A percentile compares a stretch with the other conserved stretches of the same genome.
phyloP scores from a whole-genome alignment of 2,797 vertebrate genomes.

The Siniperca scherzeri region DNA sequence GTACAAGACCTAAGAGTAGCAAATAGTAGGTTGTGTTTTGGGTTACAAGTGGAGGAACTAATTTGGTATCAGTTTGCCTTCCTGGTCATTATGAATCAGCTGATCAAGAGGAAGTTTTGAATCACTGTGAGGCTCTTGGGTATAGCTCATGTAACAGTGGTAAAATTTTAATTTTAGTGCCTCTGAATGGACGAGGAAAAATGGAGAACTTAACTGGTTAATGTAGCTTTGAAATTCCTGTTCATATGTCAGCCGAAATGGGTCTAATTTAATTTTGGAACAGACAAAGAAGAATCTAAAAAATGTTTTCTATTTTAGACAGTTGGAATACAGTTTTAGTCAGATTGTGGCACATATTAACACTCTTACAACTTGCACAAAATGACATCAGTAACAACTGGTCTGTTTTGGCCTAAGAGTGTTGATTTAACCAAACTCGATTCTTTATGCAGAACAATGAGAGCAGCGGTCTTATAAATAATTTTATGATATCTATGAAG shows the following conservation, averaged over 20 bases:
- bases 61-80: slow-evolving; percentile 24
- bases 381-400: slow-evolving; percentile 10
- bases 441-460: slow-evolving; percentile 11
- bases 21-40: neutral
- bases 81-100: neutral
- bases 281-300: neutral
- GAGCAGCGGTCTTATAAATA: slow-evolving; percentile 4
- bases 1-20: neutral
- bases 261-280: slow-evolving; percentile 3
- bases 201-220: neutral
- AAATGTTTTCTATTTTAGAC: slow-evolving; percentile 12
- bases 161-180: neutral
- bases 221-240: slow-evolving; percentile 18
- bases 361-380: slow-evolving; percentile 7
- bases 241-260: slow-evolving; percentile 1
- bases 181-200: neutral
- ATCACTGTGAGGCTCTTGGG: neutral
- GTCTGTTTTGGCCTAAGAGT: slow-evolving; percentile 4
- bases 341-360: slow-evolving; percentile 6
- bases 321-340: slow-evolving; percentile 5
- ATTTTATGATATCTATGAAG: slow-evolving; percentile 1
- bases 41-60: neutral
- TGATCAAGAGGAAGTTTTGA: neutral
- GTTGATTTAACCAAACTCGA: neutral
- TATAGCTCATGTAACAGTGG: neutral